phyloP scores from a whole-genome alignment of 2,888 invertebrate species.

The Tenthredo scrophulariae region DNA sequence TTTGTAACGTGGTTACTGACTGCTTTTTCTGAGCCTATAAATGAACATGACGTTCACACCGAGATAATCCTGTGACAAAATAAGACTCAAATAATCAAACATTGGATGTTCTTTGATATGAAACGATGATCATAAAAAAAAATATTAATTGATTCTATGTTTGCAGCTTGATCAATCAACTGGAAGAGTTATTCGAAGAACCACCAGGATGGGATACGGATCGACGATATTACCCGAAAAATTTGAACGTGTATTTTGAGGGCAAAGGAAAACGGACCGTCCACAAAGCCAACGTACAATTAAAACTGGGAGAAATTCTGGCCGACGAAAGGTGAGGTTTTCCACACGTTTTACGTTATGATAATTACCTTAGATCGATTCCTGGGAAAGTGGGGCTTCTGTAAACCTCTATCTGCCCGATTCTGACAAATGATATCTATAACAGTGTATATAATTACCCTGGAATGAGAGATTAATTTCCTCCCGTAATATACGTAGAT shows the following conservation, averaged over 20 bases:
- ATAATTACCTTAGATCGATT: neutral
- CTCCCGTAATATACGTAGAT: neutral
- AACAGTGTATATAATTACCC: neutral
- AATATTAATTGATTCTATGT: neutral
- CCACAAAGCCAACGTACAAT: slow-evolving; percentile 81
- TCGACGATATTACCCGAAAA: slow-evolving; percentile 82
- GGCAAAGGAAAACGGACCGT: slow-evolving; percentile 82
- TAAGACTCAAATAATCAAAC: neutral
- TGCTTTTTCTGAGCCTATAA: neutral
- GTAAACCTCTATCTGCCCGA: neutral
- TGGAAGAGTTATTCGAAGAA: slow-evolving; percentile 85
- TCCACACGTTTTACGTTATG: neutral
- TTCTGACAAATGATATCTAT: neutral
- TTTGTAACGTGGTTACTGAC: no score
- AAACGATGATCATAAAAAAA: neutral
- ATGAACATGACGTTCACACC: neutral
- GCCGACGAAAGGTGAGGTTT: slow-evolving; percentile 79
- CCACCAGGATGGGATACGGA: slow-evolving; percentile 87
- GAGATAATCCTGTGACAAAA: neutral
- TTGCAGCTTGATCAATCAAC: slow-evolving; percentile 81
- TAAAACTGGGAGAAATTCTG: slow-evolving; percentile 82
- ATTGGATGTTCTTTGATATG: neutral
- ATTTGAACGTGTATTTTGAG: slow-evolving; percentile 88
- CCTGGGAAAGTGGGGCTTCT: neutral
- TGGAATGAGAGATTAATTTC: neutral